Evolutionary conservation across 92 coral and sea anemone genomes (phyloP).

Genomic region (Parazoanthus darwini): DNA sequence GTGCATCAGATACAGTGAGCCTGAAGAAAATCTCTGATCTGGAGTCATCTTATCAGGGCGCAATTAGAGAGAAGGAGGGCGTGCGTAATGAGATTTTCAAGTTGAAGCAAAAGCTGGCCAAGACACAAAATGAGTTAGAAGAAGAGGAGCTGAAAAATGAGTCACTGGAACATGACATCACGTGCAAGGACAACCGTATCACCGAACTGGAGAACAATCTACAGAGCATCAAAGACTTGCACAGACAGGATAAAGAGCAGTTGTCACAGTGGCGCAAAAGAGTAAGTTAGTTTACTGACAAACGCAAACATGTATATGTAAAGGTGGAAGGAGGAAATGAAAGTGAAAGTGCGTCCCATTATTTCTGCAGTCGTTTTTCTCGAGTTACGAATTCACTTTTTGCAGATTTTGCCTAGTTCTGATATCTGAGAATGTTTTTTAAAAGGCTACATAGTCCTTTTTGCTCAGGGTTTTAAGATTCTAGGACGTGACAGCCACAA

Average conservation of each 20-base stretch:
- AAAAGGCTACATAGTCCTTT: no score
- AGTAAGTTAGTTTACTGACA: conserved; percentile 13
- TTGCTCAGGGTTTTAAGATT: no score
- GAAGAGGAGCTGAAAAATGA: conserved; percentile 72
- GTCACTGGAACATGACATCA: conserved; percentile 62
- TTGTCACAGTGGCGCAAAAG: conserved; percentile 74
- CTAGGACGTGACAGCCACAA: no score
- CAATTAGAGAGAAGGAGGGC: conserved; percentile 76
- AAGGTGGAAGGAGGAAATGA: neutral
- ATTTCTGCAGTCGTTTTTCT: no score
- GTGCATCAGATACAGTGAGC: conserved; percentile 63
- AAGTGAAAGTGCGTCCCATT: no score
- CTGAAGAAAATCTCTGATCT: conserved; percentile 71
- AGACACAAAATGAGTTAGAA: conserved; percentile 67
- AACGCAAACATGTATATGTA: neutral
- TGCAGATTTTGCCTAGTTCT: no score
- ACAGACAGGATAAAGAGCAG: conserved; percentile 81
- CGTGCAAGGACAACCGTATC: conserved; percentile 64
- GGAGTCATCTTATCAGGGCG: conserved; percentile 73
- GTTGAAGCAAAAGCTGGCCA: conserved; percentile 67
- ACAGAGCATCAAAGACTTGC: conserved; percentile 72
- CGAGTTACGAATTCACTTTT: no score
- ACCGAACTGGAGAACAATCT: conserved; percentile 69
- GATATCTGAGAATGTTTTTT: no score
- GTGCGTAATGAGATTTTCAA: conserved; percentile 68